Percentiles rank a stretch among this genome's conserved stretches.
phyloP scores from a whole-genome alignment of 64 coral and sea anemone genomes.

The Anthopleura sola region DNA sequence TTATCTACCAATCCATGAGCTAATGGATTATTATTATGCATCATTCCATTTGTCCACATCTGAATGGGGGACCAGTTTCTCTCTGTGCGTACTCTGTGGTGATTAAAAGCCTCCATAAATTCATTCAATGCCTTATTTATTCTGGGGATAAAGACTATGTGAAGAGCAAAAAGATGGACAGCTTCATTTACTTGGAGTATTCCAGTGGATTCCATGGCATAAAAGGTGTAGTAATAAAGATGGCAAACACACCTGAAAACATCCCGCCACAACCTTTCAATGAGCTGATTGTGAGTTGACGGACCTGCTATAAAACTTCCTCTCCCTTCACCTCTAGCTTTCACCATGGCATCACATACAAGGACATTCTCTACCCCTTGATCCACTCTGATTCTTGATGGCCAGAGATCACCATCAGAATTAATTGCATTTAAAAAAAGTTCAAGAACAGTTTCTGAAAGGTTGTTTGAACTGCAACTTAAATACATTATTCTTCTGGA shows the following conservation, averaged over 20 bases:
- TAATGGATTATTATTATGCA: constrained; percentile 43
- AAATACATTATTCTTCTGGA: constrained; percentile 21
- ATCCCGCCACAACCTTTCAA: constrained; percentile 27
- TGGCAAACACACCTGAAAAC: constrained; percentile 44
- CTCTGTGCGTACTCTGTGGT: constrained; percentile 35
- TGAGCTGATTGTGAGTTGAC: constrained; percentile 40
- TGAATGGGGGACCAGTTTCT: constrained; percentile 50
- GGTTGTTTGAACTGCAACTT: constrained; percentile 32
- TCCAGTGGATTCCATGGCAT: constrained; percentile 41
- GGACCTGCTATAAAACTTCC: constrained; percentile 49
- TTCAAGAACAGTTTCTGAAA: constrained; percentile 43
- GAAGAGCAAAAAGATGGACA: constrained; percentile 37
- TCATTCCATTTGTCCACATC: constrained; percentile 61
- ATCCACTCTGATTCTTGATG: constrained; percentile 44
- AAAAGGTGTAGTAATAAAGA: constrained; percentile 34
- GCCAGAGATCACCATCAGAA: constrained; percentile 38
- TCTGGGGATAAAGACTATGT: constrained; percentile 47
- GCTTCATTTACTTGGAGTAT: constrained; percentile 39
- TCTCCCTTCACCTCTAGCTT: constrained; percentile 24
- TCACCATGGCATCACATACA: constrained; percentile 38
- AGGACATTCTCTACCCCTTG: constrained; percentile 25
- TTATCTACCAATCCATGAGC: constrained; percentile 37
- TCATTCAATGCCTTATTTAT: constrained; percentile 35
- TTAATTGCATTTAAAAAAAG: constrained; percentile 26
- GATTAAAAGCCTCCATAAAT: constrained; percentile 39